Conservation (phyloP, 2,888 invertebrate species). For the Epirrhoe alternata region DNA sequence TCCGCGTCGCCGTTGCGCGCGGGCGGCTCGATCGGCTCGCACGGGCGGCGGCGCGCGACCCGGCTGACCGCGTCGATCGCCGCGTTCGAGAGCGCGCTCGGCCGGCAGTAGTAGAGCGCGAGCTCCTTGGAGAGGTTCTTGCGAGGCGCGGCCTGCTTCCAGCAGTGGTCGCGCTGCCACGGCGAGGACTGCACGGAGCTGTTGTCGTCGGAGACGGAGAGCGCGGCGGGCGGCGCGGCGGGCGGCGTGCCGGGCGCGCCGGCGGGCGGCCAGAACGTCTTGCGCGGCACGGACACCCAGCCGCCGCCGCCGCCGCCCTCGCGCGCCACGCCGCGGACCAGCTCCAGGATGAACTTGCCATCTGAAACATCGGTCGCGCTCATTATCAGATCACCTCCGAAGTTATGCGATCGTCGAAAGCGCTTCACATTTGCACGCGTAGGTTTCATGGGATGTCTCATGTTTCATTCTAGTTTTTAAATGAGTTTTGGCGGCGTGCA, state of each 20-base stretch:
- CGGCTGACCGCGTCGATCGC: slow-evolving; percentile 74
- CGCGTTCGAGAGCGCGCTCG: slow-evolving; percentile 77
- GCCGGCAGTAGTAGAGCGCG: slow-evolving; percentile 88
- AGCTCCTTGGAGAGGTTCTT: slow-evolving; percentile 90
- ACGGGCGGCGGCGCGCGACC: slow-evolving; percentile 88
- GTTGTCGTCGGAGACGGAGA: slow-evolving; percentile 96
- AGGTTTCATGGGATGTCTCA: neutral
- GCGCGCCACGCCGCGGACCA: slow-evolving; percentile 86
- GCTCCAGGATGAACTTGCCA: slow-evolving; percentile 95
- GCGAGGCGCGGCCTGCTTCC: slow-evolving; percentile 93
- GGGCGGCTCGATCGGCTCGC: slow-evolving; percentile 72
- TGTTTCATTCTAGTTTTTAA: neutral
- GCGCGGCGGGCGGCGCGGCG: slow-evolving; percentile 88
- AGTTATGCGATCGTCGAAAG: neutral
- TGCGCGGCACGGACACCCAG: slow-evolving; percentile 95
- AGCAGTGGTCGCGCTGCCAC: slow-evolving; percentile 95
- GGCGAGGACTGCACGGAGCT: slow-evolving; percentile 96
- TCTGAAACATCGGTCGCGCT: slow-evolving; percentile 77
- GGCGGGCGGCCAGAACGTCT: slow-evolving; percentile 94
- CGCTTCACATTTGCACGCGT: neutral
- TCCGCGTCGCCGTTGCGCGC: slow-evolving; percentile 65
- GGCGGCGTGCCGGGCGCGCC: slow-evolving; percentile 84
- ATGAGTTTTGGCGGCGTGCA: neutral
- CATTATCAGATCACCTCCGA: neutral
- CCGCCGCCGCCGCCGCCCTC: slow-evolving; percentile 89